A percentile compares a stretch with the other conserved stretches of the same genome.
Conservation (phyloP, 2,797 vertebrate species). For the Rhinoraja longicauda region DNA sequence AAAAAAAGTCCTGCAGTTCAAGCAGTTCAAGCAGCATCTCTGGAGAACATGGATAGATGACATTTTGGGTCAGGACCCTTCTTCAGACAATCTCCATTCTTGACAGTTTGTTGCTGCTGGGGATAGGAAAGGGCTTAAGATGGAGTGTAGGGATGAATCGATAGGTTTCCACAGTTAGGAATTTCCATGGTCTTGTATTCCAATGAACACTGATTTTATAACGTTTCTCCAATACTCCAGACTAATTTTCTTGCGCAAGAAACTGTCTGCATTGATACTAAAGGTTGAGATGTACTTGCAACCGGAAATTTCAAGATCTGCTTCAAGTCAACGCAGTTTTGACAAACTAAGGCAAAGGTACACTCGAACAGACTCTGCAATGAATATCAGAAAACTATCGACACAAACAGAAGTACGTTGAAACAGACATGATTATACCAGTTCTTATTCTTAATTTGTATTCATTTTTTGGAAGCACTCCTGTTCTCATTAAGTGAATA, state of each 20-base stretch:
- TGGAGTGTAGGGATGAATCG: too few species aligned
- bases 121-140: neutral
- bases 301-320: neutral
- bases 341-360: neutral
- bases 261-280: slow-evolving; percentile 55
- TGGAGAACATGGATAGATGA: too few species aligned
- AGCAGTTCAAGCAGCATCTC: too few species aligned
- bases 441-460: neutral
- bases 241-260: slow-evolving; percentile 53
- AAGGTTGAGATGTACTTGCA: slow-evolving; percentile 54
- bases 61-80: too few species aligned
- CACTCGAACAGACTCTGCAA: neutral
- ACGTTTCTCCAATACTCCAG: slow-evolving; percentile 49
- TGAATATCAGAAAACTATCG: neutral
- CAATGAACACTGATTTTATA: neutral
- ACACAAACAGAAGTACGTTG: neutral
- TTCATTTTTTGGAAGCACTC: neutral
- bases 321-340: neutral
- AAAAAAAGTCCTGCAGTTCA: too few species aligned
- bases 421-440: neutral
- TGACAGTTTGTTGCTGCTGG: neutral
- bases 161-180: neutral
- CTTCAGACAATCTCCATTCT: too few species aligned
- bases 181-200: neutral
- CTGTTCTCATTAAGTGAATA: neutral